Evolutionary conservation across 2,888 invertebrate species (phyloP).

Genomic region (Limnephilus auricula): DNA sequence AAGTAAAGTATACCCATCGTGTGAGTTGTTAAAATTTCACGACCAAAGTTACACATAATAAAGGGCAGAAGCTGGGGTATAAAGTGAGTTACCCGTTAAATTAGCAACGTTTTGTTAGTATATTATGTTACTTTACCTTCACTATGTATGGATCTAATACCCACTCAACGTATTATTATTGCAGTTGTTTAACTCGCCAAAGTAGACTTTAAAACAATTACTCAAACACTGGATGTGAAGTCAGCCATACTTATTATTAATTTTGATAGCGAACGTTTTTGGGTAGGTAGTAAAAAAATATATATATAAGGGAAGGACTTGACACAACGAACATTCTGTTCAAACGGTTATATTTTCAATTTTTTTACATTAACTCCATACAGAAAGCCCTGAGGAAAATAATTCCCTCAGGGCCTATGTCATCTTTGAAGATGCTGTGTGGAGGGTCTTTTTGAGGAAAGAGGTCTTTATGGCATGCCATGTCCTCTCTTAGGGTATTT

Average conservation of each 20-base stretch:
- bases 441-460: too few species aligned
- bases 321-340: too few species aligned
- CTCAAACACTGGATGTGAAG: neutral
- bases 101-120: neutral
- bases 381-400: too few species aligned
- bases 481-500: too few species aligned
- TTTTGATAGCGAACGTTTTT: neutral
- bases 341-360: too few species aligned
- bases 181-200: neutral
- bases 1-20: neutral
- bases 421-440: too few species aligned
- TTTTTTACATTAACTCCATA: too few species aligned
- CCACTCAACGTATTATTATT: neutral
- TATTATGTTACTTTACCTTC: neutral
- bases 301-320: too few species aligned
- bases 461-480: too few species aligned
- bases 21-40: slow-evolving; percentile 17
- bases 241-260: neutral
- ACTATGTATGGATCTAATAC: neutral
- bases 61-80: neutral
- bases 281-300: too few species aligned
- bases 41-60: slow-evolving; percentile 6
- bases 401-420: too few species aligned
- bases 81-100: slow-evolving; percentile 3
- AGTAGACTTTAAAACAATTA: neutral